These are phyloP conservation scores for Platygyra sinensis DNA, from an alignment of 64 coral and sea anemone species.

Conservation along the genomic window DNA sequence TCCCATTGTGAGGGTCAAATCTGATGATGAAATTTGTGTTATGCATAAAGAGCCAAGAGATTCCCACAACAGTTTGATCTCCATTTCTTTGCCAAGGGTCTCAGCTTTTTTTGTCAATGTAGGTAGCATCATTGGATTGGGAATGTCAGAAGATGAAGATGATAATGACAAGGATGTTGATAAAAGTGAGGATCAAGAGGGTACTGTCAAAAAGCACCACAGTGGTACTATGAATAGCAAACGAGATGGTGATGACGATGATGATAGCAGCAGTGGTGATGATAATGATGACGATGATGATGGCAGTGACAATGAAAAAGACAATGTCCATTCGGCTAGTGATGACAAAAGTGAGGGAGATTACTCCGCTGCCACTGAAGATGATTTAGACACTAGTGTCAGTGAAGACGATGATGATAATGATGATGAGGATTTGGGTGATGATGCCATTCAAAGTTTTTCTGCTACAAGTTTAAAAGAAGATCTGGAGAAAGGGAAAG, in stretches of 20 bases:
- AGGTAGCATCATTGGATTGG: neutral
- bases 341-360: slow-evolving; percentile 8
- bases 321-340: neutral
- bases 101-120: too few species aligned
- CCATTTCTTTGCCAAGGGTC: neutral
- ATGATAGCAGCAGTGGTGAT: neutral
- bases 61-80: too few species aligned
- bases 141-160: neutral
- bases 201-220: neutral
- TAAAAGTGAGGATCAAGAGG: neutral
- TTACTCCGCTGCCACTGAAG: neutral
- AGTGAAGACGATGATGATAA: slow-evolving; percentile 18
- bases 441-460: slow-evolving; percentile 63
- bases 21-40: too few species aligned
- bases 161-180: neutral
- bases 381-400: slow-evolving; percentile 11
- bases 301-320: neutral
- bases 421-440: slow-evolving; percentile 41
- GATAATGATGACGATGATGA: slow-evolving; percentile 6
- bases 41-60: too few species aligned
- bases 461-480: slow-evolving; percentile 65
- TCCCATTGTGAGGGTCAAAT: too few species aligned
- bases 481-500: slow-evolving; percentile 79
- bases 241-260: neutral
- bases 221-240: neutral